Conservation (phyloP, 2,113 vertebrate species). For the Trogon surrucura region DNA sequence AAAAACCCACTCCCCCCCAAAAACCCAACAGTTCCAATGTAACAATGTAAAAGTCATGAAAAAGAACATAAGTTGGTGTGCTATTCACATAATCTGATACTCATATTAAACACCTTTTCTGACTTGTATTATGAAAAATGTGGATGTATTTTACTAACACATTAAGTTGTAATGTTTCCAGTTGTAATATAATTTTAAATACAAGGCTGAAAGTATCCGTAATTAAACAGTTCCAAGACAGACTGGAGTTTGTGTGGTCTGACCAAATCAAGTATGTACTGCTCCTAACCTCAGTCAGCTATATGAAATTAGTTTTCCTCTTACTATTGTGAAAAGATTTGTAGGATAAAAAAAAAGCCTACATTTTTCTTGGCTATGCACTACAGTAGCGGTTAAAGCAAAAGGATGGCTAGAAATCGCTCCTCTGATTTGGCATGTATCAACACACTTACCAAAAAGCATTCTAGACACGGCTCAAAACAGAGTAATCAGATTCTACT, state of each 20-base stretch:
- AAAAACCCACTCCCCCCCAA: rapidly evolving
- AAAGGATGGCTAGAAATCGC: background rate
- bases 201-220: background rate
- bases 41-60: background rate
- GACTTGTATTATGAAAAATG: background rate
- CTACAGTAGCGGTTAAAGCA: background rate
- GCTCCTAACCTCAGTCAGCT: background rate
- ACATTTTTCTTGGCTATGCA: background rate
- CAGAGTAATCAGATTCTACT: background rate
- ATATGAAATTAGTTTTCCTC: background rate
- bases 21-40: background rate
- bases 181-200: background rate
- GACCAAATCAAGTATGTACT: background rate
- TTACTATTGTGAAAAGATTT: conserved; percentile 5
- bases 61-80: background rate
- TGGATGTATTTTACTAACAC: background rate
- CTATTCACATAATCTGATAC: background rate
- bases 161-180: background rate
- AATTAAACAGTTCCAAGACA: conserved; percentile 30
- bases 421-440: background rate
- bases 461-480: background rate
- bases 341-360: background rate
- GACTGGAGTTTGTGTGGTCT: conserved; percentile 40
- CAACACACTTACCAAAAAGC: background rate
- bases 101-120: background rate